Evolutionary conservation across 2,113 vertebrate genomes (phyloP).

Genomic region (Tonatia bakeri): DNA sequence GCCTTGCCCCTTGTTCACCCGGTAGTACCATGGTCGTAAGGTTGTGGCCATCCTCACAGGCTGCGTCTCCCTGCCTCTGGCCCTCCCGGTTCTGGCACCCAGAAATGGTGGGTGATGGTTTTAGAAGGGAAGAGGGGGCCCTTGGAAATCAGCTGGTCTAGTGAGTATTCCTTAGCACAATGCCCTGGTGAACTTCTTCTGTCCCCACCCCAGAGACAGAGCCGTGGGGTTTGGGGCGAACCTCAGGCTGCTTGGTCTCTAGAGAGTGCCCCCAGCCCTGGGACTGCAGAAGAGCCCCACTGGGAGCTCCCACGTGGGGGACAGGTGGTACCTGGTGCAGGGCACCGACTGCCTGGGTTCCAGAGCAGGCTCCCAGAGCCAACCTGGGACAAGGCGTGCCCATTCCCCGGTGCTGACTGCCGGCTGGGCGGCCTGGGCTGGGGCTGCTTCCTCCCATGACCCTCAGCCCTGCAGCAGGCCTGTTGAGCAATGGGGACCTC

Average conservation of each 20-base stretch:
- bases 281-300: rapidly evolving
- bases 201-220: not conserved
- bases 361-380: not conserved
- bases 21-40: rapidly evolving
- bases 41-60: not conserved
- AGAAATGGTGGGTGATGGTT: not conserved
- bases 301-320: not conserved
- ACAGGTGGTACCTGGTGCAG: not conserved
- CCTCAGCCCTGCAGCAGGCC: not conserved
- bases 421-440: not conserved
- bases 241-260: not conserved
- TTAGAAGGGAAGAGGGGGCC: not conserved
- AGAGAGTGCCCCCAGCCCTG: not conserved
- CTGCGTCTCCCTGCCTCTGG: not conserved
- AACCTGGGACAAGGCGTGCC: not conserved
- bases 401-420: not conserved
- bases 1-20: not conserved
- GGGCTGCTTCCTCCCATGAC: not conserved
- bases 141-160: not conserved
- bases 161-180: not conserved
- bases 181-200: not conserved
- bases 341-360: not conserved
- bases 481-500: not conserved
- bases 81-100: not conserved
- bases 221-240: not conserved